Percentiles rank a stretch among this genome's conserved stretches.
Evolutionary conservation across 2,113 vertebrate species (phyloP).

Genomic region (Poeciliopsis retropinna): DNA sequence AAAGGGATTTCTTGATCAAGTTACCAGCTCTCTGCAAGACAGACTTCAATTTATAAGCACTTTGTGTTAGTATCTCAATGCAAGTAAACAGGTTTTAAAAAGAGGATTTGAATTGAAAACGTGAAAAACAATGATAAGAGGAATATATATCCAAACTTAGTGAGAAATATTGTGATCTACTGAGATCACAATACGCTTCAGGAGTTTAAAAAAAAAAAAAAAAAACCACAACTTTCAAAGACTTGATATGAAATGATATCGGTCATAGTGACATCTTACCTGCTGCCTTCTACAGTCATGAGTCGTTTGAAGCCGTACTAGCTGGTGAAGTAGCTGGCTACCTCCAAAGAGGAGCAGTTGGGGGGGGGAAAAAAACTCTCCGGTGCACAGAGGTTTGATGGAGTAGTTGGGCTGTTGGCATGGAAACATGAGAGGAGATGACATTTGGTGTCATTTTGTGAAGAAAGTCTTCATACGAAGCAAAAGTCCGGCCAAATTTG

Average conservation of each 20-base stretch:
- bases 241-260: slow-evolving; percentile 11
- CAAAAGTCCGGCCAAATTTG: background rate
- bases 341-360: slow-evolving; percentile 9
- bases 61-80: no score
- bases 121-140: background rate
- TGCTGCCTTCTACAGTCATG: background rate
- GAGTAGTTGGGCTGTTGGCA: background rate
- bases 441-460: background rate
- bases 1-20: no score
- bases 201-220: background rate
- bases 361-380: background rate
- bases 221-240: background rate
- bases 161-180: background rate
- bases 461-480: background rate
- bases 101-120: background rate
- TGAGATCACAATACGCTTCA: background rate
- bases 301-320: slow-evolving; percentile 11
- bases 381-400: background rate
- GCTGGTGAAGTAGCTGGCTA: background rate
- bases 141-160: background rate
- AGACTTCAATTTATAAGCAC: no score
- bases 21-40: no score
- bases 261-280: slow-evolving; percentile 36
- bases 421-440: background rate
- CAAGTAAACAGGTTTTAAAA: no score